Percentiles rank a stretch among this genome's conserved stretches.
Evolutionary conservation across 2,888 invertebrate genomes (phyloP).

Genomic region (Stenodera caucasica): DNA sequence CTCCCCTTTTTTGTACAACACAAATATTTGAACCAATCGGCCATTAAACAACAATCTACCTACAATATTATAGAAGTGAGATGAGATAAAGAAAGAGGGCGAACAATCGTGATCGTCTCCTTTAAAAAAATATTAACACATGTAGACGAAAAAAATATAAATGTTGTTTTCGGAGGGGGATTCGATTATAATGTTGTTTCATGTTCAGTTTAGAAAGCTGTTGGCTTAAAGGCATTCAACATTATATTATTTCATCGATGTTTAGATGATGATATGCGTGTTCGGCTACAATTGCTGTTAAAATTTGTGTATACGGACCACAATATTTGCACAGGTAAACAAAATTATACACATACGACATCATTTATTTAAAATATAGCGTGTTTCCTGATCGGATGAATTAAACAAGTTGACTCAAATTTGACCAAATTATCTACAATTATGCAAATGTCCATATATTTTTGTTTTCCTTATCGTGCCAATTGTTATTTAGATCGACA

Average conservation of each 20-base stretch:
- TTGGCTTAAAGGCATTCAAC: conserved; percentile 4
- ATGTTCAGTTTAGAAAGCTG: not conserved
- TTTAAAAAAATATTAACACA: not conserved
- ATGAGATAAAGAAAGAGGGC: not conserved
- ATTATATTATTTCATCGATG: not conserved
- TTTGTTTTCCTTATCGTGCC: conserved; percentile 9
- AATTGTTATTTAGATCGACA: conserved; percentile 23
- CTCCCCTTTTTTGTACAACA: conserved; percentile 24
- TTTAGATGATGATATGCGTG: conserved; percentile 15
- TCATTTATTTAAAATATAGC: conserved; percentile 27
- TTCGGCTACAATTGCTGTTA: conserved; percentile 11
- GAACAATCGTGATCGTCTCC: not conserved
- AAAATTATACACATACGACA: conserved; percentile 20
- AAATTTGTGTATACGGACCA: conserved; percentile 19
- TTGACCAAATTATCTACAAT: conserved; percentile 21
- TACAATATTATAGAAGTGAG: too few relatives aligned
- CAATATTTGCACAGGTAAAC: conserved; percentile 27
- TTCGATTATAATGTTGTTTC: not conserved
- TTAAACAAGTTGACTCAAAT: conserved; percentile 17
- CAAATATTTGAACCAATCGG: conserved; percentile 37
- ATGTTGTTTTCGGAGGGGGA: too few relatives aligned
- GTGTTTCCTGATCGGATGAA: conserved; percentile 20
- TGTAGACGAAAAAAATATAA: too few relatives aligned
- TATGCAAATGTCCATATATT: conserved; percentile 18
- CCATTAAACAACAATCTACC: conserved; percentile 13